These are phyloP conservation scores for Lasius fuliginosus DNA, from an alignment of 2,888 invertebrate species.

Conservation along the genomic window DNA sequence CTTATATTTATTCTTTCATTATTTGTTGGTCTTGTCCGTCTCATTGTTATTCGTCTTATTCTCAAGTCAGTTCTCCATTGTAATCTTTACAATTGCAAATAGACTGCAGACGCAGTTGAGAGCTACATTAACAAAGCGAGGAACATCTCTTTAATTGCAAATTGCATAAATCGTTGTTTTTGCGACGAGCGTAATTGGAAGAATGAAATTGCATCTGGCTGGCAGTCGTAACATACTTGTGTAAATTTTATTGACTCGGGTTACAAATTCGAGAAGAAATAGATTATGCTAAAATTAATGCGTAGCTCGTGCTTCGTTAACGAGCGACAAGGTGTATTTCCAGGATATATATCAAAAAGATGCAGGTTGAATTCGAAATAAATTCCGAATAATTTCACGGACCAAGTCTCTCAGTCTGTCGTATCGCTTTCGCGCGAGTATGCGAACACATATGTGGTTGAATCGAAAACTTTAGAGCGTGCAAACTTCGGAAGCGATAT, in stretches of 20 bases:
- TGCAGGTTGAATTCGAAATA: slow-evolving; percentile 30
- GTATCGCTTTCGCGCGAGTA: not conserved
- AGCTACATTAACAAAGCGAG: not conserved
- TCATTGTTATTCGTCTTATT: not conserved
- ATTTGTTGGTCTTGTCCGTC: not conserved
- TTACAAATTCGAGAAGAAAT: slow-evolving; percentile 16
- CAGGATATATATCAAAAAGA: not conserved
- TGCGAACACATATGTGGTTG: not conserved
- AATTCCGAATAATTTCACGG: slow-evolving; percentile 3
- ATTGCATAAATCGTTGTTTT: slow-evolving; percentile 11
- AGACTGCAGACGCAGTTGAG: not conserved
- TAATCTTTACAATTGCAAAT: not conserved
- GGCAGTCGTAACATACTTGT: slow-evolving; percentile 31
- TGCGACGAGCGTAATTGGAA: slow-evolving; percentile 26
- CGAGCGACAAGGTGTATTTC: not conserved
- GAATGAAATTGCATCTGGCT: slow-evolving; percentile 28
- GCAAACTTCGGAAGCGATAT: not conserved
- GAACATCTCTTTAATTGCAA: slow-evolving; percentile 18
- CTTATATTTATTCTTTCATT: not conserved
- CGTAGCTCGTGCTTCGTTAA: not conserved
- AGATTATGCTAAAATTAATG: slow-evolving; percentile 33
- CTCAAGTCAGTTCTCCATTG: not conserved
- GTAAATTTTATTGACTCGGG: slow-evolving; percentile 34
- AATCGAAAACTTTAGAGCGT: not conserved
- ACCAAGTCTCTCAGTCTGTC: not conserved